Evolutionary conservation across 2,797 vertebrate species (phyloP).

Genomic region (Catostomus latipinnis): DNA sequence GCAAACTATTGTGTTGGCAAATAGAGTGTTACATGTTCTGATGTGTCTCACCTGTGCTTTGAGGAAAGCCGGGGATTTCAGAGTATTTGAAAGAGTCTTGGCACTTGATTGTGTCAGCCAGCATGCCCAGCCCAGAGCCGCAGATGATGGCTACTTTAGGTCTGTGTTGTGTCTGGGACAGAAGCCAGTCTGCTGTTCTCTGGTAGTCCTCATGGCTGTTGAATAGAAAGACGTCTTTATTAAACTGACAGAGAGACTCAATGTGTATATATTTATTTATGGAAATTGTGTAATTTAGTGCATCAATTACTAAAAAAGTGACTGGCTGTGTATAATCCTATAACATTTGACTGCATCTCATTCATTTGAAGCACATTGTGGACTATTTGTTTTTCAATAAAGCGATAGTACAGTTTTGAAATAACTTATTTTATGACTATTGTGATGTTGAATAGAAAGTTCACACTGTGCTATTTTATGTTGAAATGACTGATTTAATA

Average conservation of each 20-base stretch:
- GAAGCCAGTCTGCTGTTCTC: constrained; percentile 81
- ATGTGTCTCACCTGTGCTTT: constrained; percentile 79
- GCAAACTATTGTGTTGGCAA: background rate
- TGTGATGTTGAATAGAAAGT: background rate
- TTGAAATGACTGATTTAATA: background rate
- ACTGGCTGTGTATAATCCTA: background rate
- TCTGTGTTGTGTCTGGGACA: constrained; percentile 77
- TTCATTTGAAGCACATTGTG: background rate
- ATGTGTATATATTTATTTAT: background rate
- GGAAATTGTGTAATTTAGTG: background rate
- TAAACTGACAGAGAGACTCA: background rate
- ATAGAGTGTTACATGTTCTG: background rate
- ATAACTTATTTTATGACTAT: background rate
- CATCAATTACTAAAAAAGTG: background rate
- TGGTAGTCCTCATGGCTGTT: constrained; percentile 81
- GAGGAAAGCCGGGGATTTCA: constrained; percentile 83
- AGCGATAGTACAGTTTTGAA: background rate
- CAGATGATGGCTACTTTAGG: constrained; percentile 85
- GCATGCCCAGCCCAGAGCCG: constrained; percentile 82
- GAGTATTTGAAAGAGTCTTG: constrained; percentile 79
- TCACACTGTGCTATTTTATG: background rate
- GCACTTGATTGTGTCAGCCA: constrained; percentile 78
- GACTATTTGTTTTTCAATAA: background rate
- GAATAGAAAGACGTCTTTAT: background rate
- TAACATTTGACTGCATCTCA: background rate